Conservation (phyloP, 92 coral and sea anemone genomes). For the Ricordea florida region DNA sequence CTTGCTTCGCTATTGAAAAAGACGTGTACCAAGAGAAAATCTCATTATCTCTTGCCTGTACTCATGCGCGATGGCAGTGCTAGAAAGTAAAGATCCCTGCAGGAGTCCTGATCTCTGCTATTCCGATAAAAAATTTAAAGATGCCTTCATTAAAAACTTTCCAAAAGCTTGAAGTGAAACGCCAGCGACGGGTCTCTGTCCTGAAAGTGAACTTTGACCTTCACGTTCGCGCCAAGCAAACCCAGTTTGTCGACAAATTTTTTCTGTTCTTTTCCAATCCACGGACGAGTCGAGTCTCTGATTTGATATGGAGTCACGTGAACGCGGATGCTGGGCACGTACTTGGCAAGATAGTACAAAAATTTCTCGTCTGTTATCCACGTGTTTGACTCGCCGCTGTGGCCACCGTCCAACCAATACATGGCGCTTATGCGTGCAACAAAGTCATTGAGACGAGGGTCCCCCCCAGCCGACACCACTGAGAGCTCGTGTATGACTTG, state of each 20-base stretch:
- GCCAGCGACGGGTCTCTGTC: slow-evolving; percentile 88
- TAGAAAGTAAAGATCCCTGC: no score
- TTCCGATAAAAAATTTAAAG: background rate
- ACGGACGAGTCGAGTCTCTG: slow-evolving; percentile 85
- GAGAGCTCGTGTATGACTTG: slow-evolving; percentile 89
- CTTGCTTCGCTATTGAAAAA: no score
- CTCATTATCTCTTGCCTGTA: no score
- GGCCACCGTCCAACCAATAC: slow-evolving; percentile 99
- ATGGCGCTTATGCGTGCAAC: slow-evolving; percentile 82
- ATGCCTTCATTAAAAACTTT: slow-evolving; percentile 64
- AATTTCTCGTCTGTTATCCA: slow-evolving; percentile 98
- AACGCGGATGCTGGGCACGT: slow-evolving; percentile 82
- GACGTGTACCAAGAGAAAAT: no score
- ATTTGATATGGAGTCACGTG: slow-evolving; percentile 99
- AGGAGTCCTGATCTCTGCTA: background rate
- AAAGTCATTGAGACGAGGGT: slow-evolving; percentile 68
- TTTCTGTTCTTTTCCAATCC: slow-evolving; percentile 89
- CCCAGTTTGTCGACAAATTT: slow-evolving; percentile 78
- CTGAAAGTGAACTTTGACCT: slow-evolving; percentile 80
- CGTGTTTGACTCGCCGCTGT: slow-evolving; percentile 94
- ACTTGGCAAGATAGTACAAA: slow-evolving; percentile 73
- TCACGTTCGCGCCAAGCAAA: slow-evolving; percentile 88
- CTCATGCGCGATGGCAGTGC: no score
- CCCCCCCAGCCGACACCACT: slow-evolving; percentile 68
- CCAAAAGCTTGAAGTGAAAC: slow-evolving; percentile 87